Conservation (phyloP, 2,797 vertebrate genomes). For the Acrossocheilus wenchowensis region DNA sequence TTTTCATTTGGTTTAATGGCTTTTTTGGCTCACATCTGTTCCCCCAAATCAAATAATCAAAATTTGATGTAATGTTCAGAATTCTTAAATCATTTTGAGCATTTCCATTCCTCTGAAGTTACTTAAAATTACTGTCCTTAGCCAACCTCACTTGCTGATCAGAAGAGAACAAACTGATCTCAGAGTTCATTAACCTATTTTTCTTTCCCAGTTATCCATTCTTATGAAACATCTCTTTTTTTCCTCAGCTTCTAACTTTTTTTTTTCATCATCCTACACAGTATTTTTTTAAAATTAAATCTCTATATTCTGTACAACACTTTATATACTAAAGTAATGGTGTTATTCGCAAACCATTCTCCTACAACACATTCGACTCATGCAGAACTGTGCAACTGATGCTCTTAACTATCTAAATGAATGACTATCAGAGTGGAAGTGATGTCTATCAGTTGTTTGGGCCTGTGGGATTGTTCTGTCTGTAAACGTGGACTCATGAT, state of each 20-base stretch:
- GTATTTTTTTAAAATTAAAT: neutral
- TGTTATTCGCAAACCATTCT: neutral
- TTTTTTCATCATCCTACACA: neutral
- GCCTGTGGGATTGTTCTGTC: slow-evolving; percentile 23
- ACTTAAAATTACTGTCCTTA: neutral
- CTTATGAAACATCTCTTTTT: neutral
- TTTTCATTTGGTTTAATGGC: neutral
- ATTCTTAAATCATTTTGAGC: slow-evolving; percentile 1
- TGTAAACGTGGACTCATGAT: slow-evolving; percentile 22
- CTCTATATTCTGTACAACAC: neutral
- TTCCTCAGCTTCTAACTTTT: neutral
- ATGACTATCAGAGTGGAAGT: slow-evolving; percentile 15
- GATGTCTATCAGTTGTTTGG: slow-evolving; percentile 22
- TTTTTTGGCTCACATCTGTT: slow-evolving; percentile 22
- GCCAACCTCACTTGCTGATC: neutral
- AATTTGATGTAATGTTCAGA: slow-evolving; percentile 1
- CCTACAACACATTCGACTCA: neutral
- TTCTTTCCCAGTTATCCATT: neutral
- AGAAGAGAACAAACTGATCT: slow-evolving; percentile 10
- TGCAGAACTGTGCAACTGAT: neutral
- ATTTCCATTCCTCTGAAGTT: neutral
- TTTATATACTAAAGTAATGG: neutral
- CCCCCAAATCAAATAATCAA: neutral
- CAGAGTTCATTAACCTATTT: neutral
- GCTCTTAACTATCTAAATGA: neutral